phyloP scores from a whole-genome alignment of 2,888 invertebrate species.

The Neria commutata region DNA sequence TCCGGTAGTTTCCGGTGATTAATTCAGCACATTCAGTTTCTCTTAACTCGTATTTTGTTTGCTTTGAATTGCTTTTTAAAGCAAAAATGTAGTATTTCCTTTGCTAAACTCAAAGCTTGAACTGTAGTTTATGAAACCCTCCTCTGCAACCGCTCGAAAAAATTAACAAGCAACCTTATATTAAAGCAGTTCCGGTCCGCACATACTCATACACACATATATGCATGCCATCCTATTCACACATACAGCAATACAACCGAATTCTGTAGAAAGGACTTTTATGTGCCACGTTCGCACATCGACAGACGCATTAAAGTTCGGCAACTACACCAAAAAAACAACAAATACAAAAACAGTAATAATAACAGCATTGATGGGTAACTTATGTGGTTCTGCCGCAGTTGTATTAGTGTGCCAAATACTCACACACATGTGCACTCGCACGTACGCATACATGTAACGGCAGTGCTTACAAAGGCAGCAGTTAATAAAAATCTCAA shows the following conservation, averaged over 20 bases:
- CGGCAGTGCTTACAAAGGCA: constrained; percentile 9
- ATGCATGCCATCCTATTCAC: too few species aligned
- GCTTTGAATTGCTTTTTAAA: too few species aligned
- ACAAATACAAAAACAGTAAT: constrained; percentile 24
- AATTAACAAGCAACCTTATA: not conserved
- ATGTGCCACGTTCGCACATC: constrained; percentile 36
- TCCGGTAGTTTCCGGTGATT: too few species aligned
- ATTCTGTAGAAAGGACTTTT: constrained; percentile 25
- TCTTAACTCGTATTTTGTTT: too few species aligned
- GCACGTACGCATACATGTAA: not conserved
- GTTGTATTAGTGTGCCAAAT: constrained; percentile 3
- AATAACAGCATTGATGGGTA: constrained; percentile 29
- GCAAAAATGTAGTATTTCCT: too few species aligned
- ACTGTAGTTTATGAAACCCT: too few species aligned
- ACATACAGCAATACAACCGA: too few species aligned
- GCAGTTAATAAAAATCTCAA: constrained; percentile 23
- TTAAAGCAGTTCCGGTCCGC: not conserved
- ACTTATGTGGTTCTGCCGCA: constrained; percentile 29
- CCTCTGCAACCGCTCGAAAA: constrained; percentile 6
- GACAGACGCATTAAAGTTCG: constrained; percentile 36
- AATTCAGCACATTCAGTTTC: too few species aligned
- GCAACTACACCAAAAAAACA: too few species aligned
- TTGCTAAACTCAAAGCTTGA: too few species aligned
- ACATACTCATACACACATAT: constrained; percentile 3
- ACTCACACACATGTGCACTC: constrained; percentile 5